Evolutionary conservation across 2,113 vertebrate genomes (phyloP), one percentile per base, ranked within the genome.

Genomic region (Poeciliopsis occidentalis): DNA sequence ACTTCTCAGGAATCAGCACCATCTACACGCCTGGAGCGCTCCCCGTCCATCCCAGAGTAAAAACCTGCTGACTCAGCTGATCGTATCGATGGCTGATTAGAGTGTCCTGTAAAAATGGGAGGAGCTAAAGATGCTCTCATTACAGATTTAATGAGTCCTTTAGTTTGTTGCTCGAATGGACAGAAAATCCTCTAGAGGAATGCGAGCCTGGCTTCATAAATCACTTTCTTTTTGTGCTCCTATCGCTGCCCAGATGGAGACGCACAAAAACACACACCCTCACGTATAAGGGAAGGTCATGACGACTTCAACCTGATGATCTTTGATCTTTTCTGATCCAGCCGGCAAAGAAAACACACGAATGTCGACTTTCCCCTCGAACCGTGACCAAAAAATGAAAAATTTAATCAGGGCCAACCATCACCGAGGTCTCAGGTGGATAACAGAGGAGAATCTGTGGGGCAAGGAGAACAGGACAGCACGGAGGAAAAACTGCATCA

Each of bases 101-200:
- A 80, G 67, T 3, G 69, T 85, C 81, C 69, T 47, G 1, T 63
- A 73, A 83, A 81, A 57, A 72, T 65, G 73, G 80, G 11, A 67
- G 79, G 84, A 82, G 79, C 77, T 8, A 68, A 73, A 63, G 79
- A 69, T 63, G 80, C 64, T 83, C 85, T 92, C 88, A 93, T 93
- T 90, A 89, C 85, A 81, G 80, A 76, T 76, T 69, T 91, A 91
- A 92, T 91, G 89, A 93, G 81, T 85, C 85, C 78, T 90, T 69
- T 76, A 86, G 73, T 69, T 77, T 64, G 77, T 64, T 60, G 75
- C 69, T 80, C 72, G 39, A 60, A 51, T 54, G 67, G 65, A 76
- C 31, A 60, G 29, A 75, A 78, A 75, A 37, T 34, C 67, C 80
- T 80, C 69, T 26, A 4, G 80, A 81, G 85, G 78, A 29, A 0